Conservation (phyloP, 2,113 vertebrate species). For the Silurus glanis region DNA sequence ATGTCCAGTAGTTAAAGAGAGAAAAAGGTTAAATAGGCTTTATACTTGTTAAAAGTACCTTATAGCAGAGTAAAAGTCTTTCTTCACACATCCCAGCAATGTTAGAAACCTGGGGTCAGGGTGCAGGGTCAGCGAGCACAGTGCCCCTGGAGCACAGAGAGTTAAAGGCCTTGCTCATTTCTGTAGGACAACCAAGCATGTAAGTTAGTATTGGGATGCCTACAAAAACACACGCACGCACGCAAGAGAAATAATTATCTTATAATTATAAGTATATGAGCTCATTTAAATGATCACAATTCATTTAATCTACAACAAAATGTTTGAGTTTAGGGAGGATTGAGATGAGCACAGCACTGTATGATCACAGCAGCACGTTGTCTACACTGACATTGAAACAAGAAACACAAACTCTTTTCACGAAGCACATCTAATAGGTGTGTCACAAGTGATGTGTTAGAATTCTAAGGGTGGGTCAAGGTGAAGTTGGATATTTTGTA, state of each 20-base stretch:
- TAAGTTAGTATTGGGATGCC: no score
- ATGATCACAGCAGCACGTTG: not conserved
- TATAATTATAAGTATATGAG: not conserved
- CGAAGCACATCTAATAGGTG: not conserved
- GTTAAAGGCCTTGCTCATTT: no score
- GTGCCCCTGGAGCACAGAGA: no score
- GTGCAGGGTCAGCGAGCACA: no score
- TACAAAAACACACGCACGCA: no score
- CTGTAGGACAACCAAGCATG: no score
- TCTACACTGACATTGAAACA: not conserved
- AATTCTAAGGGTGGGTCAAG: constrained; percentile 31
- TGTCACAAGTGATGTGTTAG: not conserved
- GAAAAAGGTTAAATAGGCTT: no score
- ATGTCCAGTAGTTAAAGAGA: constrained; percentile 49
- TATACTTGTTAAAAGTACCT: no score
- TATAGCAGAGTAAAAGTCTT: no score
- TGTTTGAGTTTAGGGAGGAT: not conserved
- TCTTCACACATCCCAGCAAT: no score
- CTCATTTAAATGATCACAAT: not conserved
- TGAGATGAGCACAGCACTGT: not conserved
- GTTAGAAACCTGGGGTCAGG: no score
- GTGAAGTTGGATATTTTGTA: constrained; percentile 34
- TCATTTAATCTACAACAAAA: not conserved
- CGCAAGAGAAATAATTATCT: no score
- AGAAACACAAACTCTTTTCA: not conserved